Conservation (phyloP, 2,888 invertebrate species). For the Margaritifera margaritifera region DNA sequence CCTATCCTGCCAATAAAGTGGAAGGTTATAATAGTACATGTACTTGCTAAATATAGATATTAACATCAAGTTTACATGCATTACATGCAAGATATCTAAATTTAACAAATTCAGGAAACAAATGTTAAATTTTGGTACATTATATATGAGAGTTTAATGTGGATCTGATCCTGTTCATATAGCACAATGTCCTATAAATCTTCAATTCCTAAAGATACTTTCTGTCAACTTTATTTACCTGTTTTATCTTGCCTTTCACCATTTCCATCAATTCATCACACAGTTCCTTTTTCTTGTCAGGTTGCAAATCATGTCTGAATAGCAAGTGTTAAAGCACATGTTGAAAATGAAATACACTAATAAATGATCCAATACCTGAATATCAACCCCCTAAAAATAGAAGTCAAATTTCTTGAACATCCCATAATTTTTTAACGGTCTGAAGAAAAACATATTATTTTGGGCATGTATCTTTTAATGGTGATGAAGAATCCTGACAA, state of each 20-base stretch:
- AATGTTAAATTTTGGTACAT: not conserved
- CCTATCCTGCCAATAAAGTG: too few species aligned
- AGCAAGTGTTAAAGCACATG: not conserved
- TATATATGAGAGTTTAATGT: not conserved
- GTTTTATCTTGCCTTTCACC: constrained; percentile 73
- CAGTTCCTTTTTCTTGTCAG: constrained; percentile 68
- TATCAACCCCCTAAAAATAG: not conserved
- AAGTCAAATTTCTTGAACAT: too few species aligned
- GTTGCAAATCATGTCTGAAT: constrained; percentile 53
- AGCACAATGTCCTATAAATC: not conserved
- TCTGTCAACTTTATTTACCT: constrained; percentile 49
- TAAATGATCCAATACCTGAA: not conserved
- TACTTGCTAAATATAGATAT: too few species aligned
- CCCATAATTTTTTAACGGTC: too few species aligned
- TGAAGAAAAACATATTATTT: too few species aligned
- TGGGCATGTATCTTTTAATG: too few species aligned
- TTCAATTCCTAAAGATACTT: not conserved
- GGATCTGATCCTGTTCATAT: not conserved
- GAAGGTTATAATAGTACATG: too few species aligned
- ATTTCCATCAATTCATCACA: constrained; percentile 64
- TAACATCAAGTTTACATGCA: too few species aligned
- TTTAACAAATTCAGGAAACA: not conserved
- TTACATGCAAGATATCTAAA: too few species aligned
- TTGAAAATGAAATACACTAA: not conserved
- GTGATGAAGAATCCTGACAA: too few species aligned